phyloP scores from a whole-genome alignment of 2,113 vertebrate species.

The Poeciliopsis turrubarensis region DNA sequence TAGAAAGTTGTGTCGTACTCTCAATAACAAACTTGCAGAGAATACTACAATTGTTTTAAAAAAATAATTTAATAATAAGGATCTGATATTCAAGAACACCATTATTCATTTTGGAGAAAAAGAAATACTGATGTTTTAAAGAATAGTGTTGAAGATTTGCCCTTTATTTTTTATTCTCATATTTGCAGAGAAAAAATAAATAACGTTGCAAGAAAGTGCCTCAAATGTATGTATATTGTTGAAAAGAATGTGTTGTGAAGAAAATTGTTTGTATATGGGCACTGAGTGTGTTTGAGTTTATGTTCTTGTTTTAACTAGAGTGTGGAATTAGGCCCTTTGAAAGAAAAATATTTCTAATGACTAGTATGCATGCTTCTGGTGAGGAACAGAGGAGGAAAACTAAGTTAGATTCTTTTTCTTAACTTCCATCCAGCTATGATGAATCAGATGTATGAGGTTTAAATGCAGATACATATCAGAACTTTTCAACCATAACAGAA shows the following conservation, averaged over 20 bases:
- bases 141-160: too few species aligned
- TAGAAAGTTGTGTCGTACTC: neutral
- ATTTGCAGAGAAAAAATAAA: too few species aligned
- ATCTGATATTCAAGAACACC: neutral
- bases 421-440: neutral
- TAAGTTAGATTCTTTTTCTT: neutral
- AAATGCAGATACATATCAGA: slow-evolving; percentile 50
- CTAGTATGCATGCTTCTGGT: neutral
- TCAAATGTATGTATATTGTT: too few species aligned
- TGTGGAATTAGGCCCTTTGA: slow-evolving; percentile 1
- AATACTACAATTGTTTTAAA: neutral
- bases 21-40: neutral
- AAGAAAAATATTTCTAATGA: slow-evolving; percentile 8
- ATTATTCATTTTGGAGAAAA: neutral
- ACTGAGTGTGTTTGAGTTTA: neutral
- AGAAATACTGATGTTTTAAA: too few species aligned
- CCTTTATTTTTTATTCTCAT: too few species aligned
- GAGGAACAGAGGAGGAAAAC: neutral
- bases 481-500: slow-evolving; percentile 28
- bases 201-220: too few species aligned
- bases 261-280: too few species aligned
- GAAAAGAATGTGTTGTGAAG: too few species aligned
- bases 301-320: neutral
- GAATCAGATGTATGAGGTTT: slow-evolving; percentile 44
- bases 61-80: neutral